These are phyloP conservation scores for Steinernema feltiae DNA, from an alignment of 1,140 invertebrate species.

Conservation along the genomic window DNA sequence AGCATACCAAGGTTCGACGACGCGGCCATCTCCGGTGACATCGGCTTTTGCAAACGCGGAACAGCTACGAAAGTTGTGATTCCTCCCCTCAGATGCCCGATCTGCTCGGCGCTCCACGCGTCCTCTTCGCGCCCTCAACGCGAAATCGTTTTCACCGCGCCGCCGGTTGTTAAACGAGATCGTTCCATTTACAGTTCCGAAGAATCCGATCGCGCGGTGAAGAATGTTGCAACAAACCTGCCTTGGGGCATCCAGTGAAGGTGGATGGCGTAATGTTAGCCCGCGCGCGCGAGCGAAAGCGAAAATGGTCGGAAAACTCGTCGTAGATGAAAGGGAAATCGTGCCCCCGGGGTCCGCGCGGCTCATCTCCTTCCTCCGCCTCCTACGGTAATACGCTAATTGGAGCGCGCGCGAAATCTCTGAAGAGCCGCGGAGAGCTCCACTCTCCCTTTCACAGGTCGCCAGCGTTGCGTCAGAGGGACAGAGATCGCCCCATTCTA, in stretches of 20 bases:
- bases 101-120: neutral
- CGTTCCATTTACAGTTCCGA: constrained; percentile 4
- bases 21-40: no score
- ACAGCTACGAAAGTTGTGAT: no score
- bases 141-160: no score
- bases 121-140: neutral
- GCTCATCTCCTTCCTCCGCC: neutral
- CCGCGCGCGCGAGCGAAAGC: neutral
- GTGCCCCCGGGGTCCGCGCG: neutral
- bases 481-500: neutral
- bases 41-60: neutral
- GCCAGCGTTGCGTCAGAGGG: neutral
- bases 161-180: neutral
- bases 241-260: neutral
- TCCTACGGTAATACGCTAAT: constrained; percentile 11
- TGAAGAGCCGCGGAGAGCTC: neutral
- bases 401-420: neutral
- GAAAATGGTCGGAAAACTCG: neutral
- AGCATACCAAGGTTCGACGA: neutral
- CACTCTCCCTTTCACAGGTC: neutral
- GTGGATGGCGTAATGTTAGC: constrained; percentile 10
- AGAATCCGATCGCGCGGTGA: constrained; percentile 7
- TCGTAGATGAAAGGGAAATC: neutral
- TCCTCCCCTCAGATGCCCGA: no score
- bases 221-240: neutral